Percentiles rank a stretch among this genome's conserved stretches.
phyloP scores from a whole-genome alignment of 2,888 invertebrate genomes.

The Amphipyra berbera region DNA sequence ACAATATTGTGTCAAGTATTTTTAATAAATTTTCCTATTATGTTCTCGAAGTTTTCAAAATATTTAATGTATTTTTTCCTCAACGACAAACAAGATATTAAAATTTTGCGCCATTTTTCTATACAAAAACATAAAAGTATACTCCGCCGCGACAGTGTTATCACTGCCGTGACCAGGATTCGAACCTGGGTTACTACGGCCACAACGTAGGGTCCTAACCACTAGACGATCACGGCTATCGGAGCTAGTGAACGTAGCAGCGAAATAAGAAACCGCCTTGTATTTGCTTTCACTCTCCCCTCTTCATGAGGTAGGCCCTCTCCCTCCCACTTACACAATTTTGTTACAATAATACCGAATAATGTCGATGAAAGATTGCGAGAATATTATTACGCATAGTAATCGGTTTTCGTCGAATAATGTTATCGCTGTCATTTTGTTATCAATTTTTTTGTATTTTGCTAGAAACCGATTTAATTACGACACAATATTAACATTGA shows the following conservation, averaged over 20 bases:
- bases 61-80: not conserved
- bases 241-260: constrained; percentile 63
- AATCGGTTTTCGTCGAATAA: constrained; percentile 26
- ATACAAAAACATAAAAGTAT: constrained; percentile 17
- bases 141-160: constrained; percentile 52
- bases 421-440: constrained; percentile 28
- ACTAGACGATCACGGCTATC: constrained; percentile 92
- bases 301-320: not conserved
- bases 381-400: not conserved
- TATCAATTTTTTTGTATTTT: constrained; percentile 24
- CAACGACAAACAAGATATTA: not conserved
- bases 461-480: constrained; percentile 7
- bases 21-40: too few species aligned
- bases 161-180: constrained; percentile 89
- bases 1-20: too few species aligned
- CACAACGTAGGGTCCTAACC: constrained; percentile 94
- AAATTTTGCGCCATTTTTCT: not conserved
- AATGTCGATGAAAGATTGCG: constrained; percentile 5
- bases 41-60: not conserved
- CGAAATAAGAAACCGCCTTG: constrained; percentile 26
- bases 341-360: constrained; percentile 15
- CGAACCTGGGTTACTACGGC: constrained; percentile 94
- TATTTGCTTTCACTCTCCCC: constrained; percentile 13
- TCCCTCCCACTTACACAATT: constrained; percentile 23
- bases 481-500: constrained; percentile 20